These are phyloP conservation scores for Gorsachius goisagi DNA, from an alignment of 2,113 vertebrate species.

Conservation along the genomic window DNA sequence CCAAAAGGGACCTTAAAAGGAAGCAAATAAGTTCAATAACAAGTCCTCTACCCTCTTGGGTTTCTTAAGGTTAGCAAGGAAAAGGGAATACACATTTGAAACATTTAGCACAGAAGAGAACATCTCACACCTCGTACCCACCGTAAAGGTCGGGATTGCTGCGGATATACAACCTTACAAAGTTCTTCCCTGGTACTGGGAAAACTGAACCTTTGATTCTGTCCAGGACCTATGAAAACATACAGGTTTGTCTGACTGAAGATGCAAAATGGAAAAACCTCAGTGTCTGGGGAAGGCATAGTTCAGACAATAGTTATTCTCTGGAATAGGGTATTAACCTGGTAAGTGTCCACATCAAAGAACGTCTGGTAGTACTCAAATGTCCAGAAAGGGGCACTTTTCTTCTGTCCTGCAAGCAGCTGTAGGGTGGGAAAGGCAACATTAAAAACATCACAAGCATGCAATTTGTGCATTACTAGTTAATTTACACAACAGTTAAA, in stretches of 20 bases:
- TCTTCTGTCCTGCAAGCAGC: slow-evolving; percentile 91
- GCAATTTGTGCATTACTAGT: background rate
- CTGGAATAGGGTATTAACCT: slow-evolving; percentile 69
- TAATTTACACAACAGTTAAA: background rate
- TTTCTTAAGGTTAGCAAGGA: background rate
- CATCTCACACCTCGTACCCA: slow-evolving; percentile 53
- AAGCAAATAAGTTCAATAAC: background rate
- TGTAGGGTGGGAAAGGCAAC: slow-evolving; percentile 44
- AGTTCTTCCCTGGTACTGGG: slow-evolving; percentile 93
- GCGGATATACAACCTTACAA: slow-evolving; percentile 88
- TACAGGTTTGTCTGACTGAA: background rate
- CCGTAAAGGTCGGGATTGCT: slow-evolving; percentile 96
- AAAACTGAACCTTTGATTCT: slow-evolving; percentile 92
- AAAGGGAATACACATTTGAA: background rate
- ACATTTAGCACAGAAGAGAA: background rate
- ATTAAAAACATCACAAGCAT: background rate
- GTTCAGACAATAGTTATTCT: background rate
- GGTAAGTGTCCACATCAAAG: slow-evolving; percentile 92
- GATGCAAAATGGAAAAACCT: background rate
- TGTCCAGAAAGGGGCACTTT: slow-evolving; percentile 93
- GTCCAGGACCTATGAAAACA: slow-evolving; percentile 83
- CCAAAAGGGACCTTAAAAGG: slow-evolving; percentile 91
- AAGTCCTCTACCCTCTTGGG: background rate
- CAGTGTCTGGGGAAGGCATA: background rate
- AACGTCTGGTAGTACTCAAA: slow-evolving; percentile 96